A percentile compares a stretch with the other conserved stretches of the same genome.
phyloP scores from a whole-genome alignment of 2,888 invertebrate species.

The Drosophila setosimentum region DNA sequence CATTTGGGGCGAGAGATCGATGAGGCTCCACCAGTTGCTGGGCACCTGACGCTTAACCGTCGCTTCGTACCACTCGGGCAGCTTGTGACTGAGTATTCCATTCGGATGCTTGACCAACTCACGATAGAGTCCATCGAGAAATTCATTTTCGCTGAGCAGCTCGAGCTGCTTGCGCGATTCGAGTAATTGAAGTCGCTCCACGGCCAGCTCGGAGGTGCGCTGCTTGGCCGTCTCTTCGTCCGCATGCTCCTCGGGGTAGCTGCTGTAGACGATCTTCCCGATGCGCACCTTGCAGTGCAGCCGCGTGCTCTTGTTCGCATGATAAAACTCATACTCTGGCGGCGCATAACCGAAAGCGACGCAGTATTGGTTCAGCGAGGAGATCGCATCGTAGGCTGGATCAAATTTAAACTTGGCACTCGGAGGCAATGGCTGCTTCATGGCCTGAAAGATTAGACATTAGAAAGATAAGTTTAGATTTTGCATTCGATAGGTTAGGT shows the following conservation, averaged over 20 bases:
- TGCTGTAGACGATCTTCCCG: slow-evolving; percentile 76
- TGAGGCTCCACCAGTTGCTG: slow-evolving; percentile 88
- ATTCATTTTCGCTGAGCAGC: slow-evolving; percentile 74
- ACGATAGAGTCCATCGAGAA: slow-evolving; percentile 78
- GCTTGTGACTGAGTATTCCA: slow-evolving; percentile 87
- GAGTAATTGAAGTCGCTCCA: slow-evolving; percentile 72
- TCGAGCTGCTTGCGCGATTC: slow-evolving; percentile 71
- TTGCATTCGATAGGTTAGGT: background rate
- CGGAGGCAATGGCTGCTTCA: background rate
- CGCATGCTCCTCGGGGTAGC: slow-evolving; percentile 82
- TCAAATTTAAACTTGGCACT: slow-evolving; percentile 35
- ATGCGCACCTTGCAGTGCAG: slow-evolving; percentile 81
- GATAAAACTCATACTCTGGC: slow-evolving; percentile 75
- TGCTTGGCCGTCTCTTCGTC: slow-evolving; percentile 74
- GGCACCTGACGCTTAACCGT: slow-evolving; percentile 89
- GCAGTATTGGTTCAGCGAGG: slow-evolving; percentile 79
- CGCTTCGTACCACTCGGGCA: slow-evolving; percentile 87
- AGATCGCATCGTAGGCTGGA: slow-evolving; percentile 72
- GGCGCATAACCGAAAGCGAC: slow-evolving; percentile 61
- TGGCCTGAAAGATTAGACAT: background rate
- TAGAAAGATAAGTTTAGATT: background rate
- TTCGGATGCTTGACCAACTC: slow-evolving; percentile 85
- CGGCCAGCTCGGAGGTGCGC: slow-evolving; percentile 79
- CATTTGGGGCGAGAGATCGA: slow-evolving; percentile 86
- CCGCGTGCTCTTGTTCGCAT: slow-evolving; percentile 53